Evolutionary conservation across 2,888 invertebrate genomes (phyloP), one percentile per base, ranked within the genome.

Genomic region (Lithosia quadra): DNA sequence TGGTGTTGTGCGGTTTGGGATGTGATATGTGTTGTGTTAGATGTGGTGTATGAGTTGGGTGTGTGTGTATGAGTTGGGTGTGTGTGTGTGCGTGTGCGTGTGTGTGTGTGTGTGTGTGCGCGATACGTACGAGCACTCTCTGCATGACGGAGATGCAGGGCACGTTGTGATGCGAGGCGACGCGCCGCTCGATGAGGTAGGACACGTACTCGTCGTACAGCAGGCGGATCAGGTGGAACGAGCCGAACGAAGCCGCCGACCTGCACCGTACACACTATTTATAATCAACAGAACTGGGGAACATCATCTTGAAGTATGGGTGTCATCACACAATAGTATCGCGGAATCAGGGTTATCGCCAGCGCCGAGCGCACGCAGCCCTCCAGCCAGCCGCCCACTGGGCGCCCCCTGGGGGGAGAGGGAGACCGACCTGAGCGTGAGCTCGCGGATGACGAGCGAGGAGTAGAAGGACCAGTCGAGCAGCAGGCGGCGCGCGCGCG

Each of bases 181-280:
- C 99, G 92, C 98, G 98, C 86, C 99, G 98, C 94, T 99, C 99
- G 83, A 99, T 98, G 84, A 99, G 96, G 94, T 99, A 99, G 95
- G 99, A 99, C 98, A 99, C 99, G 93, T 99, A 99, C 94, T 99
- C 99, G 93, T 99, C 99, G 92, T 99, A 99, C 70, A 99, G 96
- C 86, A 99, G 96, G 60, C 99, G 97, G 86, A 99, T 98, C 81
- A 99, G 96, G 95, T 99, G 99, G 95, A 99, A 99, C 77, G 99
- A 99, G 65, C 99, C 99, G 95, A 99, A 99, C 92, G 99, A 99
- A 28, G 99, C 98, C 55, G 99, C 99, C 72, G 99, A 99, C 82
- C 94, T 93, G 84, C 34, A 28, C 55, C 24, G 3, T n/a, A 9
- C 13, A 68, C 24, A 63, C 15, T 15, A 43, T 8, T 62, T n/a